Evolutionary conservation across 2,797 vertebrate species (phyloP).

Genomic region (Labroides dimidiatus): DNA sequence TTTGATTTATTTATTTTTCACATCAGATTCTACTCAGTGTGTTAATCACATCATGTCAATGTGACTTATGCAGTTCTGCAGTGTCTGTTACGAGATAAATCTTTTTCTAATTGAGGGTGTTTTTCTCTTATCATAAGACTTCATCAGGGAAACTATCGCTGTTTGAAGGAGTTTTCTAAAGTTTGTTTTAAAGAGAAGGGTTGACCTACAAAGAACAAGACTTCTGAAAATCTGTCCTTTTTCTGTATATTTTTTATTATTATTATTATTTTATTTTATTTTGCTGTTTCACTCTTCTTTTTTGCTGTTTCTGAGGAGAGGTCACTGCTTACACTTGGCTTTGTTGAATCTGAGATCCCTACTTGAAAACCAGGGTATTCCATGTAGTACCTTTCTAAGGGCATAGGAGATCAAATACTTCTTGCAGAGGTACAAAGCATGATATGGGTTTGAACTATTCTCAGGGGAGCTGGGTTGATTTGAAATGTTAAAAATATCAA

Average conservation of each 20-base stretch:
- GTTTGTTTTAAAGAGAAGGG: background rate
- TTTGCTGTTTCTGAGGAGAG: constrained; percentile 17
- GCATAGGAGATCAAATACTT: constrained; percentile 83
- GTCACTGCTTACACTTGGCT: constrained; percentile 35
- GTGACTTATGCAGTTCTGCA: too few species aligned
- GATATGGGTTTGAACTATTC: constrained; percentile 69
- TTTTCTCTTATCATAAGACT: background rate
- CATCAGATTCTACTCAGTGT: too few species aligned
- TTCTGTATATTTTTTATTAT: constrained; percentile 9
- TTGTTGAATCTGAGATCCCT: constrained; percentile 49
- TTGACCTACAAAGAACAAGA: background rate
- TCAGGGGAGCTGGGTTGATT: constrained; percentile 51
- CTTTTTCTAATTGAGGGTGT: too few species aligned
- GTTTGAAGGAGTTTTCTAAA: background rate
- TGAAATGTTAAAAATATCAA: constrained; percentile 74
- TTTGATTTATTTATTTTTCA: too few species aligned
- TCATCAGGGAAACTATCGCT: background rate
- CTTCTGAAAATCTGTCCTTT: background rate
- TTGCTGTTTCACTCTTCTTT: constrained; percentile 20
- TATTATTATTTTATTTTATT: too few species aligned
- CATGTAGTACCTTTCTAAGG: constrained; percentile 69
- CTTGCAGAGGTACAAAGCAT: constrained; percentile 71
- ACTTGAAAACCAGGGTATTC: constrained; percentile 60
- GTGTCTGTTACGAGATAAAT: too few species aligned
- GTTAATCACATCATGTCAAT: too few species aligned